Evolutionary conservation across 2,113 vertebrate genomes (phyloP).

Genomic region (Apistogramma diplotaenia): DNA sequence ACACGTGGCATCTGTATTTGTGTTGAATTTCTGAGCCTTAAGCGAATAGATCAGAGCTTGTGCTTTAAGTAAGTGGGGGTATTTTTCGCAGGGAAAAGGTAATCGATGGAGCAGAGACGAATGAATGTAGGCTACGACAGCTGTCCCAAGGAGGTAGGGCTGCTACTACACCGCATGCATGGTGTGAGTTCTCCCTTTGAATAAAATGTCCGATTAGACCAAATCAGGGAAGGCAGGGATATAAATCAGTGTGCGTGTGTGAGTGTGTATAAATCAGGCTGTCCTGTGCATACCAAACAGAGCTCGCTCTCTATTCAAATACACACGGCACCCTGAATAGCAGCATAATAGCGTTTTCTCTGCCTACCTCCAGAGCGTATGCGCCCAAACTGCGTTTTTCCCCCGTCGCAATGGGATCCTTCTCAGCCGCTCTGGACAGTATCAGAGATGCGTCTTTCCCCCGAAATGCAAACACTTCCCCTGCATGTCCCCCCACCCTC

Average conservation of each 20-base stretch:
- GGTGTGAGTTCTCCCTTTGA: constrained; percentile 40
- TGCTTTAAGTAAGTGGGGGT: constrained; percentile 38
- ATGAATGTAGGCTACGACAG: constrained; percentile 67
- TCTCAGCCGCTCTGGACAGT: constrained; percentile 62
- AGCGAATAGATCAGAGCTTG: constrained; percentile 31
- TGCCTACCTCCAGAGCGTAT: constrained; percentile 70
- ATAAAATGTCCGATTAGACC: constrained; percentile 62
- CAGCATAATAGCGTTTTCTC: constrained; percentile 60
- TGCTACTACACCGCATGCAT: constrained; percentile 68
- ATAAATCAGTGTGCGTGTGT: not conserved
- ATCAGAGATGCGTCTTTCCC: constrained; percentile 71
- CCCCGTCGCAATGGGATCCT: constrained; percentile 71
- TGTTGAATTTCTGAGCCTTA: constrained; percentile 14
- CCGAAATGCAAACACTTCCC: constrained; percentile 77
- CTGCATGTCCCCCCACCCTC: constrained; percentile 64
- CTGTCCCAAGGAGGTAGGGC: constrained; percentile 68
- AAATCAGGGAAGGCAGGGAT: constrained; percentile 31
- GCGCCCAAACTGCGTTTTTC: constrained; percentile 69
- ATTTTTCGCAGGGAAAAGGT: constrained; percentile 53
- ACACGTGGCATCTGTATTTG: constrained; percentile 63
- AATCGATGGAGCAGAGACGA: constrained; percentile 65
- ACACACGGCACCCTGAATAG: constrained; percentile 46
- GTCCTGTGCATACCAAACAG: constrained; percentile 56
- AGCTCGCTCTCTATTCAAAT: constrained; percentile 26
- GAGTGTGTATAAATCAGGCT: constrained; percentile 36